Conservation (phyloP, 2,797 vertebrate genomes). For the Enteromius viviparus region DNA sequence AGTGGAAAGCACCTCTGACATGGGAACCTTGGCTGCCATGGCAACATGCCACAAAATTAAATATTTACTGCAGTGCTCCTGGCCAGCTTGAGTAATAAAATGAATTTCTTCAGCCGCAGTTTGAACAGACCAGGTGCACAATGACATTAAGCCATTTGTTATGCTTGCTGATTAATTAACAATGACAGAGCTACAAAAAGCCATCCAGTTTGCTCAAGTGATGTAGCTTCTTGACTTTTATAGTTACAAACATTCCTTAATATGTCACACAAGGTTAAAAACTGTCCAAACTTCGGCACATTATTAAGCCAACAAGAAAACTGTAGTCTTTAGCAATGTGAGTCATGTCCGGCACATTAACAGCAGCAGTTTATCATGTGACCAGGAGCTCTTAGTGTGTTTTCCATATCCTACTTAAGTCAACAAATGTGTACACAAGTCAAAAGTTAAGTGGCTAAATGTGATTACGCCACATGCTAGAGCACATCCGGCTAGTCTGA, state of each 20-base stretch:
- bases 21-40: constrained; percentile 43
- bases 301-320: constrained; percentile 1
- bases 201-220: not conserved
- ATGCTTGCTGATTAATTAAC: constrained; percentile 5
- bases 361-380: constrained; percentile 14
- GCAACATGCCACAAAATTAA: constrained; percentile 54
- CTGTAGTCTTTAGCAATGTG: not conserved
- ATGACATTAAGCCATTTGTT: not conserved
- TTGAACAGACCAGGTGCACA: constrained; percentile 31
- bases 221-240: constrained; percentile 1
- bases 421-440: constrained; percentile 3
- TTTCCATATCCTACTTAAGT: constrained; percentile 10
- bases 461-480: not conserved
- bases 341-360: constrained; percentile 7
- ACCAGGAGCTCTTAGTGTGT: not conserved
- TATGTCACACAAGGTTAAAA: not conserved
- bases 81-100: constrained; percentile 32
- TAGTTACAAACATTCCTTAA: not conserved
- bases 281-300: not conserved
- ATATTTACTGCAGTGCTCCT: constrained; percentile 55
- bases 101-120: not conserved
- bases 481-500: constrained; percentile 11
- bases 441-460: constrained; percentile 14
- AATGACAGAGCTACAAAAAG: not conserved
- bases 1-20: constrained; percentile 25